Evolutionary conservation across 1,140 invertebrate genomes (phyloP), one percentile per base, ranked within the genome.

Genomic region (Pseudomyrmex pallidus): DNA sequence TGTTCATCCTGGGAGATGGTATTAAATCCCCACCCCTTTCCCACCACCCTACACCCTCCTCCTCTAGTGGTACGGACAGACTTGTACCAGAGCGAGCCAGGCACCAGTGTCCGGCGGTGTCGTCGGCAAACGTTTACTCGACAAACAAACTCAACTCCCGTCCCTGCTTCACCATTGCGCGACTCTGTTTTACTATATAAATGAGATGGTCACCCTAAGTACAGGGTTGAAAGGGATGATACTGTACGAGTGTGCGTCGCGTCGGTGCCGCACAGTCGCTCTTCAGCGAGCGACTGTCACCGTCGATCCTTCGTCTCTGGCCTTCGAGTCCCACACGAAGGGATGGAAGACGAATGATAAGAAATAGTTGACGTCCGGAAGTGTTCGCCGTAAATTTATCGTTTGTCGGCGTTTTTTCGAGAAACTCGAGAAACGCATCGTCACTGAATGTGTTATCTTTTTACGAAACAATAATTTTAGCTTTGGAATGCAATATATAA

Each of bases 51-150:
- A 50, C 44, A 64, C 84, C 85, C 64, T 74, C 90, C 64, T 74
- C 89, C 88, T 90, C 85, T 84, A 84, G 86, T 94, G 92, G 87
- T 91, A 89, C 90, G 86, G 92, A 93, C 93, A 93, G 93, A 92
- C 92, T 91, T 91, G 92, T 91, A 92, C 90, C 90, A 84, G 87
- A 90, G 90, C 91, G 90, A 92, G 90, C 91, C 89, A 93, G 92
- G 91, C 93, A 93, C 92, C 93, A 93, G 92, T 93, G 94, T 94
- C 93, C 94, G 89, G 92, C 91, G 93, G 93, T 94, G 93, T 94
- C 94, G 94, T 93, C 92, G 92, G 92, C 94, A 94, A 94, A 94
- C 94, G 94, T 94, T 94, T 94, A 91, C 93, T 93, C 91, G 91
- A 91, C 93, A 94, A 94, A 94, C 93, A 94, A 94, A 93, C 93